phyloP scores from a whole-genome alignment of 2,888 invertebrate genomes.

The Lycia hirtaria region DNA sequence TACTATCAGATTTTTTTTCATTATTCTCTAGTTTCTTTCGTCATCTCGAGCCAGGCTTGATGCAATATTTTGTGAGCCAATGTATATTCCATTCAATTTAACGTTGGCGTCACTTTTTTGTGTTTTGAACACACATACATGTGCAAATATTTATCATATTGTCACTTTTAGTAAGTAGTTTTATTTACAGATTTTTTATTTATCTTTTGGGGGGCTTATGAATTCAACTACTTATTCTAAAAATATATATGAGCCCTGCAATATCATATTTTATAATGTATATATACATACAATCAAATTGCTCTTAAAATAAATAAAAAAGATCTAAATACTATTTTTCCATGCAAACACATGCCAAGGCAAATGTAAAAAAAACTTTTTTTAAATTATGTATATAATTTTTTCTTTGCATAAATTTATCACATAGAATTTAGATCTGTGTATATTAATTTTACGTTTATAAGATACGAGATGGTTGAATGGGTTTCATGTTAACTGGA shows the following conservation, averaged over 20 bases:
- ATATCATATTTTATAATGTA: constrained; percentile 45
- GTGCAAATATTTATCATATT: constrained; percentile 51
- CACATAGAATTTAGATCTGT: constrained; percentile 75
- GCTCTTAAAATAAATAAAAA: constrained; percentile 39
- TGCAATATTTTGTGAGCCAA: constrained; percentile 57
- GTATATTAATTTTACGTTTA: constrained; percentile 49
- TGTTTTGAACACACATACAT: constrained; percentile 60
- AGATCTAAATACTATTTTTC: constrained; percentile 75
- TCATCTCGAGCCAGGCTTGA: constrained; percentile 56
- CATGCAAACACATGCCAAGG: constrained; percentile 42
- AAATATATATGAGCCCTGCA: constrained; percentile 36
- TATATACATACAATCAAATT: constrained; percentile 7
- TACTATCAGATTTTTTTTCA: constrained; percentile 49
- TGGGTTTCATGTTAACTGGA: constrained; percentile 50
- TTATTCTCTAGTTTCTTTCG: constrained; percentile 41
- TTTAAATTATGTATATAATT: constrained; percentile 73
- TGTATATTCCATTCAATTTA: constrained; percentile 56
- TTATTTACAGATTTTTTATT: constrained; percentile 40
- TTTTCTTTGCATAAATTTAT: constrained; percentile 80
- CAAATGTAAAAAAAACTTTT: constrained; percentile 66
- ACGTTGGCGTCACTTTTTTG: constrained; percentile 56
- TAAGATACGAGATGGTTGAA: constrained; percentile 28
- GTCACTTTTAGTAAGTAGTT: constrained; percentile 37
- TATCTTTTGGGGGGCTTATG: constrained; percentile 44
- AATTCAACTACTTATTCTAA: constrained; percentile 36